Evolutionary conservation across 2,888 invertebrate genomes (phyloP).

Genomic region (Rhamnusium bicolor): DNA sequence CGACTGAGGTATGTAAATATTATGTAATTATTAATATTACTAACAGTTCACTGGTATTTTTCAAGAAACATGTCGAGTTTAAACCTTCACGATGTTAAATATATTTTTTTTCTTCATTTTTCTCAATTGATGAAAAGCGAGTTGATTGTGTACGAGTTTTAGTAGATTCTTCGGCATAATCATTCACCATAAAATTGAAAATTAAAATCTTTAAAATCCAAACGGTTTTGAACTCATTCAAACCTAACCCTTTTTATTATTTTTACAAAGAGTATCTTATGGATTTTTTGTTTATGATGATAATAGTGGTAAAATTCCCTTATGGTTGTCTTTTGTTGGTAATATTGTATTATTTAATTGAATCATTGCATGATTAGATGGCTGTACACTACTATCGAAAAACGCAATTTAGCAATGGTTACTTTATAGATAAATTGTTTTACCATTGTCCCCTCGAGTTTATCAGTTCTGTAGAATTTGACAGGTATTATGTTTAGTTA

Average conservation of each 20-base stretch:
- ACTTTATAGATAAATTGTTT: constrained; percentile 28
- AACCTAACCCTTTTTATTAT: not conserved
- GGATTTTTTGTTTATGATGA: not conserved
- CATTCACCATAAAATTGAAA: not conserved
- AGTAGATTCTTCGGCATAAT: no score
- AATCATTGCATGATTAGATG: not conserved
- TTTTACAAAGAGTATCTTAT: not conserved
- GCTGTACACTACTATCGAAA: constrained; percentile 12
- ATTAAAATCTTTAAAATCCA: not conserved
- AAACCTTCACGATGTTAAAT: no score
- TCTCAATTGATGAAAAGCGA: no score
- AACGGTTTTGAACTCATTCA: not conserved
- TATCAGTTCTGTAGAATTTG: constrained; percentile 30
- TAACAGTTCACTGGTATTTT: no score
- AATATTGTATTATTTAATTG: constrained; percentile 11
- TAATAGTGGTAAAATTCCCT: constrained; percentile 2
- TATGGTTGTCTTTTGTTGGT: not conserved
- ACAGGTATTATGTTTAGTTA: constrained; percentile 27
- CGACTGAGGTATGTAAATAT: no score
- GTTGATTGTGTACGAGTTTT: no score
- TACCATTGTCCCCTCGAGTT: constrained; percentile 25
- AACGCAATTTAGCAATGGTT: constrained; percentile 14
- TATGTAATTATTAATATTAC: no score
- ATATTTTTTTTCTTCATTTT: no score
- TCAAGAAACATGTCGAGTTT: no score